These are phyloP conservation scores for Marisa cornuarietis DNA, from an alignment of 1,140 invertebrate genomes.

Conservation along the genomic window DNA sequence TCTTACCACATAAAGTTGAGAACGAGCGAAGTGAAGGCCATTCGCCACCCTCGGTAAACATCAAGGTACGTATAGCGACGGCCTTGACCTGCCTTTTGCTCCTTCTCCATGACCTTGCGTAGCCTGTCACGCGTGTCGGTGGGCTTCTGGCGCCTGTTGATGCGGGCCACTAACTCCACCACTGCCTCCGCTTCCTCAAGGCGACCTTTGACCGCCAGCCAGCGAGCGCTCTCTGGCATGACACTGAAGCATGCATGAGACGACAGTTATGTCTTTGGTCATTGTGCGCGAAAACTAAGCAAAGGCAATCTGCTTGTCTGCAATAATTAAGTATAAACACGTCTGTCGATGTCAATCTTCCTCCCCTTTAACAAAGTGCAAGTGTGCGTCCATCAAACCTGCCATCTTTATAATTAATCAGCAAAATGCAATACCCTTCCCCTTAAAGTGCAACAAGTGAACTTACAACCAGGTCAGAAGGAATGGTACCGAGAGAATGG, in stretches of 20 bases:
- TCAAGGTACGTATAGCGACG: conserved; percentile 27
- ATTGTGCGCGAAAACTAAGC: not conserved
- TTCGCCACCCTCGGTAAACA: conserved; percentile 25
- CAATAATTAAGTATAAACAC: not conserved
- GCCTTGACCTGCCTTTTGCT: not conserved
- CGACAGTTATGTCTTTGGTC: not conserved
- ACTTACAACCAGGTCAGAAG: conserved; percentile 41
- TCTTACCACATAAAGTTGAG: conserved; percentile 28
- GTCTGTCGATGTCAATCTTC: too few relatives aligned
- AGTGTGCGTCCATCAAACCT: too few relatives aligned
- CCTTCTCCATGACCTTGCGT: conserved; percentile 1
- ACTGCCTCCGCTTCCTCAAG: conserved; percentile 43
- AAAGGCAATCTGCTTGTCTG: not conserved
- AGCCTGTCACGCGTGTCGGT: not conserved
- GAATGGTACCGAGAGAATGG: conserved; percentile 31
- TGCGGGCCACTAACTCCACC: conserved; percentile 37
- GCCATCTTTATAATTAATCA: too few relatives aligned
- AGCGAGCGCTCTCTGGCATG: conserved; percentile 50
- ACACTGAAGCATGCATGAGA: conserved; percentile 24
- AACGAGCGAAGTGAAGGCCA: conserved; percentile 16
- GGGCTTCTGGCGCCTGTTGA: conserved; percentile 29
- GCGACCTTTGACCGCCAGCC: conserved; percentile 40
- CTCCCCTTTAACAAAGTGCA: too few relatives aligned
- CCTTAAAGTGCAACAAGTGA: too few relatives aligned
- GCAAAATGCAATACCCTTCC: too few relatives aligned